Base-by-base conservation (phyloP, 2,113 vertebrate genomes). In the Macrotis lagotis region DNA sequence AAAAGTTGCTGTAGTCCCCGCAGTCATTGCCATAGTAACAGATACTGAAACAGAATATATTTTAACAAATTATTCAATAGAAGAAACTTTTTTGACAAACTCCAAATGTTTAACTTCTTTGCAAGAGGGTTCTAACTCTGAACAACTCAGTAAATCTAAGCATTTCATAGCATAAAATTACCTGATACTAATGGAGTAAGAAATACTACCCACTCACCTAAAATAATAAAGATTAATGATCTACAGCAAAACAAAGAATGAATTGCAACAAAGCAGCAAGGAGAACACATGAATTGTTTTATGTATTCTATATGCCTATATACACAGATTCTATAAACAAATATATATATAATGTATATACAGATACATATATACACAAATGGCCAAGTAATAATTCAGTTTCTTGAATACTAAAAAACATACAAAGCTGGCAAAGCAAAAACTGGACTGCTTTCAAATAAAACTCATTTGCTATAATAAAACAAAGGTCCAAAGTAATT, bases 11-110 rank as follows among this genome's bases (percentile, higher is more conserved):
- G 99, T 98, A 91, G 99, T 99, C 98, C 99, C 99, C 97, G 99
- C 99, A 92, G 99, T 99, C 99, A 99, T 99, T 97, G 99, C 99
- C 99, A 99, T 99, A 98, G 99, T 99, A 98, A 99, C 98, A 98
- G 99, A 98, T 44, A 96, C 97, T 97, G 96, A 96, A 98, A 98
- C 52, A 96, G 59, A 95, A 96, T 96, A 98, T 8, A 95, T 50
- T 94, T 96, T 91, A 88, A 96, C 89, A 93, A 92, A 93, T 97
- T 97, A 98, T 51, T 98, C 94, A 95, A 90, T 50, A 93, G n/a
- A 66, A 96, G 91, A 91, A 88, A 44, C 25, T n/a, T 93, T 52
- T 50, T 31, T 90, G 93, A 94, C 92, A 95, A 88, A 96, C 49
- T 92, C 90, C 89, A 92, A 66, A 92, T 1, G 0, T 90, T 83